A percentile compares a stretch with the other conserved stretches of the same genome.
Conservation (phyloP, 2,888 invertebrate genomes). For the Tuberolachnus salignus region DNA sequence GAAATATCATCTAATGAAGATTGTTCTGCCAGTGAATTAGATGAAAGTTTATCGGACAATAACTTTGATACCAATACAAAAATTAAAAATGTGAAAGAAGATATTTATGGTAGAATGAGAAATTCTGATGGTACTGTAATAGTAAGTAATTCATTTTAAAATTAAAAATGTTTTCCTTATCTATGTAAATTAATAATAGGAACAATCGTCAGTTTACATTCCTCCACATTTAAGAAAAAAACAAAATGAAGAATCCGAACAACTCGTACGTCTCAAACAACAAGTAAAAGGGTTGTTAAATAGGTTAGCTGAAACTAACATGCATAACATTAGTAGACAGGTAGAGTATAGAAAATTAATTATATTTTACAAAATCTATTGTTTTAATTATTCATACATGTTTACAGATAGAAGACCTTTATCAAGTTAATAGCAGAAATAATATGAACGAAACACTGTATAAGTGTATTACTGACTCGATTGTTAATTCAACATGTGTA, state of each 20-base stretch:
- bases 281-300: conserved; percentile 89
- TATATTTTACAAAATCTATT: not conserved
- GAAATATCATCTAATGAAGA: conserved; percentile 59
- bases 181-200: conserved; percentile 24
- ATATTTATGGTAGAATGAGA: conserved; percentile 89
- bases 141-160: conserved; percentile 62
- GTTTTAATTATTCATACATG: conserved; percentile 41
- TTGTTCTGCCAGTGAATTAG: conserved; percentile 58
- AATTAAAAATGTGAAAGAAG: conserved; percentile 72
- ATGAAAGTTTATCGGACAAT: conserved; percentile 48
- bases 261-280: conserved; percentile 72
- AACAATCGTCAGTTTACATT: conserved; percentile 66
- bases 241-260: conserved; percentile 65
- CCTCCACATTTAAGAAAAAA: conserved; percentile 78
- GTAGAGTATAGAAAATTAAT: conserved; percentile 60
- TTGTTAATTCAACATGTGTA: conserved; percentile 67
- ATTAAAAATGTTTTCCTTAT: conserved; percentile 23
- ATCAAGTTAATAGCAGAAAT: conserved; percentile 78
- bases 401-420: conserved; percentile 77
- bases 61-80: conserved; percentile 56
- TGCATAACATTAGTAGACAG: conserved; percentile 77
- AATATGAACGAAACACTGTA: conserved; percentile 80
- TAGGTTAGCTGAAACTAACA: conserved; percentile 83
- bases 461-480: conserved; percentile 73
- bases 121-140: conserved; percentile 81